phyloP scores from a whole-genome alignment of 2,888 invertebrate genomes.

The Dryocosmus kuriphilus region DNA sequence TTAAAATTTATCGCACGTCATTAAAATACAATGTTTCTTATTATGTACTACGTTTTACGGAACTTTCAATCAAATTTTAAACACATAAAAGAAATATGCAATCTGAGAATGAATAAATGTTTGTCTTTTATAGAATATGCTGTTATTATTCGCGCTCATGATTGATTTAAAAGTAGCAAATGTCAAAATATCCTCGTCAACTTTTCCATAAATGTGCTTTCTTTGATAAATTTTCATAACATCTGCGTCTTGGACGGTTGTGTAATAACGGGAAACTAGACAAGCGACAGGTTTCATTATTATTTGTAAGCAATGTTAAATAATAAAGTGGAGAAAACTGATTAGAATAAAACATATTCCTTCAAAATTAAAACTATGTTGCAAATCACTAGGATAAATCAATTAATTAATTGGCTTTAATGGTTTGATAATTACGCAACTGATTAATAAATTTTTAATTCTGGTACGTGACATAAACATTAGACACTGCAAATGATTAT shows the following conservation, averaged over 20 bases:
- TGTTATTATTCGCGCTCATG: conserved; percentile 56
- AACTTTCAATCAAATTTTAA: background rate
- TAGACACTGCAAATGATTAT: background rate
- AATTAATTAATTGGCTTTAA: background rate
- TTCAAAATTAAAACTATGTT: background rate
- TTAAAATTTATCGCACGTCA: background rate
- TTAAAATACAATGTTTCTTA: background rate
- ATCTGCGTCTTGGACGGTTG: background rate
- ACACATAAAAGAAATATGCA: conserved; percentile 43
- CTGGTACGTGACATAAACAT: background rate
- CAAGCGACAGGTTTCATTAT: background rate
- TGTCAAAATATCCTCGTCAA: background rate
- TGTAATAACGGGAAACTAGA: too few species aligned
- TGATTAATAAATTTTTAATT: background rate
- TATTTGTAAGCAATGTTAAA: background rate
- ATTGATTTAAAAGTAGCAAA: conserved; percentile 40
- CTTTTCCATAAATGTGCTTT: background rate
- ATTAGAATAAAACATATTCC: background rate
- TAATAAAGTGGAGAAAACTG: background rate
- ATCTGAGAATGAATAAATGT: conserved; percentile 57
- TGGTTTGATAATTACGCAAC: background rate
- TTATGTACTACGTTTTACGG: background rate
- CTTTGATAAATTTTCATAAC: background rate
- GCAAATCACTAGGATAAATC: background rate
- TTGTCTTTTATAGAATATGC: conserved; percentile 50